phyloP scores from a whole-genome alignment of 2,113 vertebrate species.

The Catharus fuscescens region DNA sequence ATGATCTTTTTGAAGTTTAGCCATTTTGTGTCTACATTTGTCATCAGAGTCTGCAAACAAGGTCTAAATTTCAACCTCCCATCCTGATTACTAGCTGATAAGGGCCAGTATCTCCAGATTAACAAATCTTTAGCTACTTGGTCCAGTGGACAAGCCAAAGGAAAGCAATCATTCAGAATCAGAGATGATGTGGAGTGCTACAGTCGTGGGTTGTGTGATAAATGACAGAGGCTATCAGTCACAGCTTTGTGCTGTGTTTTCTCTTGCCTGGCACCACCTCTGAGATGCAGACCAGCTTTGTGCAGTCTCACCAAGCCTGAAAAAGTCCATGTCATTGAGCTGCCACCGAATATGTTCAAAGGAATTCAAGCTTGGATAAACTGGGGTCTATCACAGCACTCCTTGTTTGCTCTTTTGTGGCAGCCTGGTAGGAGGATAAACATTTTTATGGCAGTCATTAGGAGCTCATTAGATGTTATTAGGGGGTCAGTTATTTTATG shows the following conservation, averaged over 20 bases:
- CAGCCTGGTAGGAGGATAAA: neutral
- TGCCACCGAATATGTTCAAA: neutral
- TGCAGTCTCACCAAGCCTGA: neutral
- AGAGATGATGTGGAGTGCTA: accelerated
- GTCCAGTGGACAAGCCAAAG: neutral
- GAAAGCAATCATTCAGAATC: neutral
- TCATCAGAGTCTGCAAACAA: neutral
- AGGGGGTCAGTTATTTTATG: neutral
- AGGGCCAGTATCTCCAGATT: neutral
- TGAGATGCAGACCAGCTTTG: neutral
- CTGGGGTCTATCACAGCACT: neutral
- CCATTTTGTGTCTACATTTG: neutral
- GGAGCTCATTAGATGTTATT: neutral
- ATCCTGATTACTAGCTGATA: neutral
- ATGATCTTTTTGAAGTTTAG: neutral
- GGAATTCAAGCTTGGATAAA: neutral
- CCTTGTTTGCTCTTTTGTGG: neutral
- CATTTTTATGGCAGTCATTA: neutral
- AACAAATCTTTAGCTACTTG: neutral
- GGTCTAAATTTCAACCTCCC: neutral
- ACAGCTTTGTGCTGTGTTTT: neutral
- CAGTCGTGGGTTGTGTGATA: neutral
- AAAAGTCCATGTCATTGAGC: neutral
- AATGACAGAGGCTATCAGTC: neutral
- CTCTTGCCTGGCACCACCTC: neutral